Evolutionary conservation across 1,140 invertebrate genomes (phyloP), one percentile per base, ranked within the genome.

Genomic region (Lineus longissimus): DNA sequence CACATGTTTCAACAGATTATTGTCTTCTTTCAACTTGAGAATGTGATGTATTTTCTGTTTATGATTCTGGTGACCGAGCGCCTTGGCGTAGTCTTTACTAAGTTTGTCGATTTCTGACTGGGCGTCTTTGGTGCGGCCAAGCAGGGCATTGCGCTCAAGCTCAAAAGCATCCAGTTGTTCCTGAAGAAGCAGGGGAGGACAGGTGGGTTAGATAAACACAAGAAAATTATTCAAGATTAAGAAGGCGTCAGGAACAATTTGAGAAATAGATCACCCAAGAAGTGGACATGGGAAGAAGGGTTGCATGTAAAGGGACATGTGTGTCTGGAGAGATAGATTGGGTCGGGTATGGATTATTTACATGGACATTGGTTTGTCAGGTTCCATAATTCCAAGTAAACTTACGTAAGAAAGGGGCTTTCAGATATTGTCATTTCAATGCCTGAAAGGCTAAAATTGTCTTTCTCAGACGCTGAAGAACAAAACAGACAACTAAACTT

Each of bases 11-110:
- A 87, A 67, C 33, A 78, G 68, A 55, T 76, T 70, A 62, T 77
- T 83, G 74, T 88, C 87, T 19, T 84, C 82, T 75, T 88, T 89
- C 33, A 90, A 72, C 66, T 87, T 86, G 2, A 79, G 75, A 11
- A 89, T 73, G 64, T 89, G 86, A 62, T 87, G 86, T 30, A 89
- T 87, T 71, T 87, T 88, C 70, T 89, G 88, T 64, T 86, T 87
- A 60, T 86, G 84, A 71, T 89, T 90, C 61, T 88, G 86, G 70
- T 89, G 87, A 2, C 87, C 87, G 7, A 89, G 72, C 55, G 88
- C 72, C 62, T 86, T 82, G 0, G 85, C 85, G 73, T 88, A 88
- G 68, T 88, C 86, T 45, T 82, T 73, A 19, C 82, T 82, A 31
- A 88, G 76, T 64, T 86, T 84, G 45, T 84, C 73, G 19, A 85